Evolutionary conservation across 2,797 vertebrate genomes (phyloP).

Genomic region (Gobio occitaniae): DNA sequence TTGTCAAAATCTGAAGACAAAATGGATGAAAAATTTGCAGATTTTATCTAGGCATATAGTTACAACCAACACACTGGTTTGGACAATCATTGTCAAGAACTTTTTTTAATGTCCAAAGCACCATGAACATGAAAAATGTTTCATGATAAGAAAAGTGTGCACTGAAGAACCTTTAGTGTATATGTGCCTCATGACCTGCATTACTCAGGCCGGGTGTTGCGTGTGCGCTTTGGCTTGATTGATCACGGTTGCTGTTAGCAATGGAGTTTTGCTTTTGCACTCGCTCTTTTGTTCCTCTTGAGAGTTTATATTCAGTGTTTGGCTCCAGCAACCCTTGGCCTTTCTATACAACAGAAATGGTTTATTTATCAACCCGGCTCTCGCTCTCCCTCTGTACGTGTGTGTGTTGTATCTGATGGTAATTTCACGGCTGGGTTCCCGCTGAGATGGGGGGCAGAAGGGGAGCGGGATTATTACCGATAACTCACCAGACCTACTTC

Average conservation of each 20-base stretch:
- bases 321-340: conserved; percentile 49
- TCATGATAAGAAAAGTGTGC: neutral
- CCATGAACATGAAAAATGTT: neutral
- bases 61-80: neutral
- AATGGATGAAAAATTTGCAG: too few relatives aligned
- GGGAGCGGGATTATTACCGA: conserved; percentile 70
- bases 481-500: conserved; percentile 60
- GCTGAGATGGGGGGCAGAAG: conserved; percentile 58
- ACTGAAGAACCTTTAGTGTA: neutral
- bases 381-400: conserved; percentile 15
- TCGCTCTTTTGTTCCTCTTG: conserved; percentile 26
- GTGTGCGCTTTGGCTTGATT: conserved; percentile 7
- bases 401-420: conserved; percentile 73
- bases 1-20: neutral
- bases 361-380: conserved; percentile 58
- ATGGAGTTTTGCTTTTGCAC: conserved; percentile 36
- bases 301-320: conserved; percentile 55
- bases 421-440: conserved; percentile 77
- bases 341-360: conserved; percentile 48
- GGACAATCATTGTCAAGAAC: neutral
- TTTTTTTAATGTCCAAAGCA: neutral
- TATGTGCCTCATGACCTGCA: conserved; percentile 21
- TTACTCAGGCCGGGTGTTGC: conserved; percentile 10
- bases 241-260: conserved; percentile 10
- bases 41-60: neutral